Evolutionary conservation across 2,113 vertebrate species (phyloP).

Genomic region (Pycnonotus jocosus): DNA sequence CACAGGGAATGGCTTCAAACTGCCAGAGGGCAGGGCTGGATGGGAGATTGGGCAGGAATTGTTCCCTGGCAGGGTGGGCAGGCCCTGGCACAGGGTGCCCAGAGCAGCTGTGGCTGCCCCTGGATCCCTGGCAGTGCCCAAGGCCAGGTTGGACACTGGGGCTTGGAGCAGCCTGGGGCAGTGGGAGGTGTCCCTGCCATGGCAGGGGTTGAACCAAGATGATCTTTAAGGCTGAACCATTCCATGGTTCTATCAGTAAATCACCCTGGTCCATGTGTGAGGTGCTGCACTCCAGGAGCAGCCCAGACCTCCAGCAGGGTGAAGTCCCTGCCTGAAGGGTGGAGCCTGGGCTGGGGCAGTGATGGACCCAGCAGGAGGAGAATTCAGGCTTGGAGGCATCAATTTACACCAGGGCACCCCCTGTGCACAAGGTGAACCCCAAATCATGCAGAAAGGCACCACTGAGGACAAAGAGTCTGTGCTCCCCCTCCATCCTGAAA

Average conservation of each 20-base stretch:
- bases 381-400: background rate
- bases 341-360: background rate
- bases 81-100: background rate
- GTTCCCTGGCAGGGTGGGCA: background rate
- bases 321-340: background rate
- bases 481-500: background rate
- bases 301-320: background rate
- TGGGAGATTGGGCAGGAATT: background rate
- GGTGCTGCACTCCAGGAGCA: background rate
- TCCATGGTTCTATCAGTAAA: background rate
- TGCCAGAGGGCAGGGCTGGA: background rate
- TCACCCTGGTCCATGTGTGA: accelerated
- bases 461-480: background rate
- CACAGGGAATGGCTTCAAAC: background rate
- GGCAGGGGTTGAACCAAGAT: background rate
- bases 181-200: background rate
- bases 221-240: background rate
- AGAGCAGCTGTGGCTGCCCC: background rate
- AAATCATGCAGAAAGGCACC: accelerated
- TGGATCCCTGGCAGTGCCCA: background rate
- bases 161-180: background rate
- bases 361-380: background rate
- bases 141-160: background rate
- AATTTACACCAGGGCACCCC: accelerated
- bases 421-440: too few species aligned